Evolutionary conservation across 2,113 vertebrate genomes (phyloP).

Genomic region (Mormyrus iriodes): DNA sequence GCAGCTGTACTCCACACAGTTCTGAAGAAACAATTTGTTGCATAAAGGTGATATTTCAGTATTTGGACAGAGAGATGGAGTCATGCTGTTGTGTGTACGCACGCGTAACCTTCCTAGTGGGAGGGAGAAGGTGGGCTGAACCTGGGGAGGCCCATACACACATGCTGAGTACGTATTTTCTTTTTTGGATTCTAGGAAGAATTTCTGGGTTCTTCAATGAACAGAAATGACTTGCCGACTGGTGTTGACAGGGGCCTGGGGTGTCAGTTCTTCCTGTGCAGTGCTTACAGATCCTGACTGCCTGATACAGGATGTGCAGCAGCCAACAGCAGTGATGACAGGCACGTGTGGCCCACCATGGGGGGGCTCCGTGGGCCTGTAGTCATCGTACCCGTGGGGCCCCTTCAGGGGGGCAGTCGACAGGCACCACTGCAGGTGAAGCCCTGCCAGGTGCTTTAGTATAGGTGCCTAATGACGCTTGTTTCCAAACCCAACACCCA

Average conservation of each 20-base stretch:
- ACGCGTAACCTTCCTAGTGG: constrained; percentile 29
- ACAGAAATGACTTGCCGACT: constrained; percentile 8
- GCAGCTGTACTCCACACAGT: neutral
- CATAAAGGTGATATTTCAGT: neutral
- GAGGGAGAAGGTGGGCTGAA: neutral
- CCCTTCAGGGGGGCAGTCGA: neutral
- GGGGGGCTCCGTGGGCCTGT: neutral
- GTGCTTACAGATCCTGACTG: constrained; percentile 24
- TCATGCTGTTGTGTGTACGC: constrained; percentile 20
- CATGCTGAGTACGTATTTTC: constrained; percentile 19
- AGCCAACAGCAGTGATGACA: constrained; percentile 14
- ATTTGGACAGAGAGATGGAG: constrained; percentile 8
- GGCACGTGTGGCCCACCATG: constrained; percentile 15
- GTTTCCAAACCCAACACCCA: neutral
- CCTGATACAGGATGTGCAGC: constrained; percentile 2
- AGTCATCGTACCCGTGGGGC: neutral
- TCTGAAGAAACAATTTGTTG: neutral
- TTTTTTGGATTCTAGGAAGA: constrained; percentile 6
- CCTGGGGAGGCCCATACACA: neutral
- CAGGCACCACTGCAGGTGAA: neutral
- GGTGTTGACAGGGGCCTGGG: neutral
- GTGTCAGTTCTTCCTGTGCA: constrained; percentile 15
- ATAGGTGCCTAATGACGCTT: constrained; percentile 30
- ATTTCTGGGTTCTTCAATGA: constrained; percentile 12
- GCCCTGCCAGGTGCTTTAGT: constrained; percentile 30